Evolutionary conservation across 2,888 invertebrate genomes (phyloP), one percentile per base, ranked within the genome.

Genomic region (Amphipyra berbera): DNA sequence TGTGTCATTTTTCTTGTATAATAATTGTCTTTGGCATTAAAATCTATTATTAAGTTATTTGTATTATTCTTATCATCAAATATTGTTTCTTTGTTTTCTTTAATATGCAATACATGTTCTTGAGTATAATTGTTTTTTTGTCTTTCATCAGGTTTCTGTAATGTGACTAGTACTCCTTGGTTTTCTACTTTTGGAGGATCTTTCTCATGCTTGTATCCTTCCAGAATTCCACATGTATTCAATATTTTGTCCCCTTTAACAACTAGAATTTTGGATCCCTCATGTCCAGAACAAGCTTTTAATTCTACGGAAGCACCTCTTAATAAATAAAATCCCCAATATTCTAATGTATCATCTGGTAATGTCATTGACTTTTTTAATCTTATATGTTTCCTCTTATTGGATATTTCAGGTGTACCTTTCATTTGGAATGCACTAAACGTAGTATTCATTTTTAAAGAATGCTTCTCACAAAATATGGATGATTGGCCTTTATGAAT

Each of bases 271-370:
- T 97, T 96, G 0, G 98, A 97, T 13, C 98, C 98, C 77, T 96
- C 96, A 85, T 96, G 97, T 84, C 97, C 96, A 10, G 98, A 98
- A 86, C 98, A 98, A 46, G 97, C 97, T 82, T 97, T 97, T 27
- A 98, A 91, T 72, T 96, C 96, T 2, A 98, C 97, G 10, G 96
- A 96, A 1, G 98, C 97, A 27, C 97, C 98, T 88, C 96, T 96
- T 50, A 97, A 93, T 48, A 98, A 93, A 91, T 97, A 98, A 90
- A 98, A 98, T 2, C 98, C 98, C 98, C 98, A 98, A 88, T 98
- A 98, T 88, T 98, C 98, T 38, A 98, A 90, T 9, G 98, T 97
- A 81, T 98, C 98, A 87, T 98, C 98, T 0, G 97, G 97, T 68
- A 98, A 90, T 2, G 95, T 95, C 97, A 98, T 97, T 6, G 97